These are phyloP conservation scores for Silurus lanzhouensis DNA, from an alignment of 2,797 vertebrate species.

Conservation along the genomic window DNA sequence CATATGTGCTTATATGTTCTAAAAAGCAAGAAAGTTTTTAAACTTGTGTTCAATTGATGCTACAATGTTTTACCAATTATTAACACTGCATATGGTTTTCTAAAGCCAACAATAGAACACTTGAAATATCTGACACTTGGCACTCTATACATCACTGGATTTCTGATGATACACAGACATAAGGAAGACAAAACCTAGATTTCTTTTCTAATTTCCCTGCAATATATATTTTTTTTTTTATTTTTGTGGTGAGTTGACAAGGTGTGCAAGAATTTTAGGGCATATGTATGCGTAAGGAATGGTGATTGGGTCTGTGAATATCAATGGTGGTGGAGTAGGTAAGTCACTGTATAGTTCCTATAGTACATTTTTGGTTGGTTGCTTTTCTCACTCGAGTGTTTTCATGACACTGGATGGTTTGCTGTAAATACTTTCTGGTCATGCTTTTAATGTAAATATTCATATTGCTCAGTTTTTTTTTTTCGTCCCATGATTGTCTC, in stretches of 20 bases:
- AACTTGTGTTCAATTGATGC: neutral
- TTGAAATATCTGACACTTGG: neutral
- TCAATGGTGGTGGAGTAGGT: conserved; percentile 12
- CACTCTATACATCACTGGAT: neutral
- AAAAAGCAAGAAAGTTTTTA: conserved; percentile 2
- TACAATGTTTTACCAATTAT: neutral
- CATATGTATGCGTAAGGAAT: conserved; percentile 14
- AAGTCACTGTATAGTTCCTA: conserved; percentile 10
- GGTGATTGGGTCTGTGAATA: conserved; percentile 39
- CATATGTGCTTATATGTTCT: neutral
- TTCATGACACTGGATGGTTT: conserved; percentile 44
- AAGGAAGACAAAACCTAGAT: neutral
- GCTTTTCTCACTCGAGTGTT: conserved; percentile 43
- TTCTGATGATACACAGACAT: neutral
- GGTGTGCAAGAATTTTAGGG: conserved; percentile 18
- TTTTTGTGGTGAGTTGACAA: neutral
- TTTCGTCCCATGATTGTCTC: neutral
- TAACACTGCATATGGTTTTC: neutral
- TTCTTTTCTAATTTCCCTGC: neutral
- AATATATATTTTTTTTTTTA: neutral
- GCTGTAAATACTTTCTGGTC: conserved; percentile 73
- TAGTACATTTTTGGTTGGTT: conserved; percentile 13
- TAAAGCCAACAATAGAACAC: neutral
- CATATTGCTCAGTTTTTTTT: conserved; percentile 48
- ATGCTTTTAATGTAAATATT: conserved; percentile 73